Evolutionary conservation across 2,113 vertebrate species (phyloP), one percentile per base, ranked within the genome.

Genomic region (Cairina moschata): DNA sequence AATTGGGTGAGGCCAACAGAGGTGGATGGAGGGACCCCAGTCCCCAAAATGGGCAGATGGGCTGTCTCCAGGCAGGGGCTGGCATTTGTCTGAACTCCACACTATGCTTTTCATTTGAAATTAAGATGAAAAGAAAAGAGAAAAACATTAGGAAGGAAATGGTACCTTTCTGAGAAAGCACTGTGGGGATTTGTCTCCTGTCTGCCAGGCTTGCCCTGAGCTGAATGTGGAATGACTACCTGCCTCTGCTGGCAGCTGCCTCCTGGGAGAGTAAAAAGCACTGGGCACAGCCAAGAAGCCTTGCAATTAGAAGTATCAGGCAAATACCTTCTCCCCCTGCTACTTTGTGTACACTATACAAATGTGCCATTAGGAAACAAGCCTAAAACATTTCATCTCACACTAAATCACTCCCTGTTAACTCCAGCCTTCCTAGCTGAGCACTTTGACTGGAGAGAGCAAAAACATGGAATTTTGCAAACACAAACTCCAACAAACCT

Each of bases 311-410:
- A 69, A 93, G 54, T 25, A 54, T 18, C 46, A 68, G 42, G 26
- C 34, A 91, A 79, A 82, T 44, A 55, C 11, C 21, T 36, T 26
- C 23, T 50, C 18, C 46, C 50, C 52, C 14, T 54, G 50, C 80
- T 88, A 46, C 67, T 60, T 36, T 80, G 25, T 26, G n/a, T 54
- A 86, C 44, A 69, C 5, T 34, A 22, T 13, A 81, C 55, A 77
- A 91, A 93, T 12, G 21, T 34, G 38, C 10, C 32, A 56, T 75
- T 90, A 83, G 52, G 72, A 88, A 92, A 95, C 28, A 73, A 92
- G 63, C 34, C 83, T 86, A 65, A 74, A 83, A 68, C 65, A 73
- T 40, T 92, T 86, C 6, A 81, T 58, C 46, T 91, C n/a, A 36
- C 46, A 71, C n/a, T 77, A 69, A 90, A 88, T 63, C 40, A 58